Conservation (phyloP, 23 tunicate genomes). For the Styela clava region DNA sequence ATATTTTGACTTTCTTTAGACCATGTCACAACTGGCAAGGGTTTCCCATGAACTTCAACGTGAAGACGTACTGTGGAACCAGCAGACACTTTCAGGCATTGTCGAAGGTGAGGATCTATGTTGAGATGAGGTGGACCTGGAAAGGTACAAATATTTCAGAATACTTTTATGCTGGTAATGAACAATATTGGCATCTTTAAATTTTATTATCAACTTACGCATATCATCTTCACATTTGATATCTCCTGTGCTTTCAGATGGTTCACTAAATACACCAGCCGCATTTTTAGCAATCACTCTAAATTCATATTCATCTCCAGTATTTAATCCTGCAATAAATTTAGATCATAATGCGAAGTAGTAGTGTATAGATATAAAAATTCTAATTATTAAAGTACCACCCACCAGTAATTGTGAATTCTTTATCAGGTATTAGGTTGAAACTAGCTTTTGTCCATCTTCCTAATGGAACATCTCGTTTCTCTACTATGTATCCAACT, state of each 20-base stretch:
- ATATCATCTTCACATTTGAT: slow-evolving; percentile 87
- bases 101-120: slow-evolving; percentile 68
- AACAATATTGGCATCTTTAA: too few species aligned
- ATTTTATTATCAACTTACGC: slow-evolving; percentile 4
- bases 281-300: slow-evolving; percentile 85
- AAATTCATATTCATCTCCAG: slow-evolving; percentile 78
- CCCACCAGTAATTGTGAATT: slow-evolving; percentile 48
- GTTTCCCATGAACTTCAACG: slow-evolving; percentile 68
- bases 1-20: slow-evolving; percentile 47
- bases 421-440: slow-evolving; percentile 69
- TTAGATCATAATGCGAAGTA: too few species aligned
- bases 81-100: slow-evolving; percentile 61
- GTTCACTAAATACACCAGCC: slow-evolving; percentile 81
- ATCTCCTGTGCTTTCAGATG: slow-evolving; percentile 71
- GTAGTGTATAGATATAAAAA: background rate
- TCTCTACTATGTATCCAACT: slow-evolving; percentile 87
- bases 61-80: slow-evolving; percentile 63
- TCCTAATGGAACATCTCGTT: slow-evolving; percentile 48
- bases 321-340: slow-evolving; percentile 36
- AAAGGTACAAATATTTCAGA: too few species aligned
- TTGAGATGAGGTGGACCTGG: slow-evolving; percentile 58
- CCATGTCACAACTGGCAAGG: slow-evolving; percentile 71
- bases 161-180: too few species aligned
- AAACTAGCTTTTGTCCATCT: slow-evolving; percentile 81
- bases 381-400: too few species aligned